Percentiles rank a stretch among this genome's conserved stretches.
Conservation (phyloP, 35 echinoderm and acorn worm genomes). For the Apostichopus californicus region DNA sequence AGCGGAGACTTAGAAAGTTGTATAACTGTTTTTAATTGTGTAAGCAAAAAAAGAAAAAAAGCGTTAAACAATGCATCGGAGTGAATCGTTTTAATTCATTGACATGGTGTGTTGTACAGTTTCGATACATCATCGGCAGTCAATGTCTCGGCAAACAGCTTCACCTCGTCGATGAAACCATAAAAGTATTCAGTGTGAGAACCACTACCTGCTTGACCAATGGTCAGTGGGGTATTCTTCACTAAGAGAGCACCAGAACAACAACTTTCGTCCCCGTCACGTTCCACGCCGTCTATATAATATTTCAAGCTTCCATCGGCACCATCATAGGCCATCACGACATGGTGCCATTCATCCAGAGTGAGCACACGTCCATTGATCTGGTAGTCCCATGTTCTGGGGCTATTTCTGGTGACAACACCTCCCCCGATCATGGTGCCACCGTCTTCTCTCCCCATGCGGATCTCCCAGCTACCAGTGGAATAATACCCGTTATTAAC, state of each 20-base stretch:
- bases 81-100: background rate
- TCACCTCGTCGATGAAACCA: slow-evolving; percentile 79
- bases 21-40: too few species aligned
- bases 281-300: slow-evolving; percentile 57
- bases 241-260: slow-evolving; percentile 63
- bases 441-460: slow-evolving; percentile 65
- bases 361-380: background rate
- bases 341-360: slow-evolving; percentile 65
- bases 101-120: slow-evolving; percentile 2
- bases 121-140: slow-evolving; percentile 39
- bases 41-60: too few species aligned
- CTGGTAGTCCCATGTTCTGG: slow-evolving; percentile 58
- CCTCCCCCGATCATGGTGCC: slow-evolving; percentile 64
- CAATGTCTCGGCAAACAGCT: slow-evolving; percentile 57
- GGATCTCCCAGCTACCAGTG: slow-evolving; percentile 80
- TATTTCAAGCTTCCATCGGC: slow-evolving; percentile 27
- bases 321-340: slow-evolving; percentile 81
- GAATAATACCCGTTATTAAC: too few species aligned
- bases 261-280: slow-evolving; percentile 40
- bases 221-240: slow-evolving; percentile 64
- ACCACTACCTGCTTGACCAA: slow-evolving; percentile 76
- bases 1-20: too few species aligned
- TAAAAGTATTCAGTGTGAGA: slow-evolving; percentile 50
- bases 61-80: too few species aligned
- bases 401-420: slow-evolving; percentile 37